Evolutionary conservation across 2,113 vertebrate species (phyloP).

Genomic region (Gulo gulo): DNA sequence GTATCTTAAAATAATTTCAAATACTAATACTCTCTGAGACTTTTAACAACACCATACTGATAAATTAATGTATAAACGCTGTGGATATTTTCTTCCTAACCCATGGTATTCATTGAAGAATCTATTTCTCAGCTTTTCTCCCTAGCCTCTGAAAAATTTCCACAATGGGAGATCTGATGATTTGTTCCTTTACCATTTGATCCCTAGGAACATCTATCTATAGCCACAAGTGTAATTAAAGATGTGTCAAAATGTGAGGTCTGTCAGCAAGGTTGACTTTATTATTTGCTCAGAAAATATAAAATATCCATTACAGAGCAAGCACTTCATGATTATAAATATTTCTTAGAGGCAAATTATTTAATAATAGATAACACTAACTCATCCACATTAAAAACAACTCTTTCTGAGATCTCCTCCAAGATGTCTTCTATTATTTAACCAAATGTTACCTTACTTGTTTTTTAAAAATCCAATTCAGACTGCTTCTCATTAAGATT

Average conservation of each 20-base stretch:
- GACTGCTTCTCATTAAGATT: background rate
- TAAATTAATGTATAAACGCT: background rate
- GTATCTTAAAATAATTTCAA: slow-evolving; percentile 4
- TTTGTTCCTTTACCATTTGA: background rate
- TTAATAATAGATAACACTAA: background rate
- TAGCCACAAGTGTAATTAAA: background rate
- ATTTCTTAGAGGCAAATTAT: slow-evolving; percentile 1
- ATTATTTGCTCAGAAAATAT: slow-evolving; percentile 43
- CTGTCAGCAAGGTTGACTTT: background rate
- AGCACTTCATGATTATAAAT: background rate
- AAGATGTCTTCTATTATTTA: background rate
- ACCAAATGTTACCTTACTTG: background rate
- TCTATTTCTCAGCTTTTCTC: background rate
- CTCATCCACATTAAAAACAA: slow-evolving; percentile 15
- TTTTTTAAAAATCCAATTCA: background rate
- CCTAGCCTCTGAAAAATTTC: background rate
- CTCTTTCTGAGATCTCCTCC: background rate
- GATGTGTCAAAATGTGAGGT: background rate
- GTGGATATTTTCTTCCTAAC: background rate
- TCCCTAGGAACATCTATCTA: background rate
- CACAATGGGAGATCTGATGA: background rate
- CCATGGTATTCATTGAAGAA: background rate
- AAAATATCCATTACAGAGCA: slow-evolving; percentile 4
- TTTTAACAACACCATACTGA: background rate
- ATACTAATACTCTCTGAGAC: background rate